Conservation (phyloP, 1,140 invertebrate genomes). For the Kradibia gibbosae region DNA sequence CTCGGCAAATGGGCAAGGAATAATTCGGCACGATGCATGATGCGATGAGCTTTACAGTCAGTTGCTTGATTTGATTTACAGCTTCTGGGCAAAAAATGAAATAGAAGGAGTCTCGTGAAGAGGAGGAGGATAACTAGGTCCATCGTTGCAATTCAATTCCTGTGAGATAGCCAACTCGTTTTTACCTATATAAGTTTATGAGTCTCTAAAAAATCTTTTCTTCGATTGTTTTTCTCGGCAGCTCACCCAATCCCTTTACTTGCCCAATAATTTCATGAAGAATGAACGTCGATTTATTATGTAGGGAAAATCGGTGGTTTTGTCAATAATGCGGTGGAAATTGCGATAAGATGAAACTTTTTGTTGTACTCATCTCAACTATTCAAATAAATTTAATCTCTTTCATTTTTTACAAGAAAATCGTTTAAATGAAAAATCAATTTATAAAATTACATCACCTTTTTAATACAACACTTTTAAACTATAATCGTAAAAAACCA, state of each 20-base stretch:
- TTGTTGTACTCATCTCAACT: not conserved
- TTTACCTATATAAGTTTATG: not conserved
- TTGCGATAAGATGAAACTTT: not conserved
- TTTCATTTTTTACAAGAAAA: not conserved
- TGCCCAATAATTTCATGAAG: not conserved
- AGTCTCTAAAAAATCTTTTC: not conserved
- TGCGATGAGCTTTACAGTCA: slow-evolving; percentile 17
- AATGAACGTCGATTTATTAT: slow-evolving; percentile 11
- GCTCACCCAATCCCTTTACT: not conserved
- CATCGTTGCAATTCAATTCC: slow-evolving; percentile 8
- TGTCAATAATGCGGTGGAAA: slow-evolving; percentile 30
- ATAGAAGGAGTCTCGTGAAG: not conserved
- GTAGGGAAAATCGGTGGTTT: not conserved
- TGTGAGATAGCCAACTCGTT: not conserved
- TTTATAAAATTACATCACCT: too few relatives aligned
- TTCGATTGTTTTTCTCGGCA: not conserved
- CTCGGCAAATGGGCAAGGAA: not conserved
- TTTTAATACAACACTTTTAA: too few relatives aligned
- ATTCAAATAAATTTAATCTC: slow-evolving; percentile 5
- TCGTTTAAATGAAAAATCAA: not conserved
- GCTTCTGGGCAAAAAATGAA: not conserved
- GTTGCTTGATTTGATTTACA: slow-evolving; percentile 22
- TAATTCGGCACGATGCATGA: not conserved
- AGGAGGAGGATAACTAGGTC: not conserved
- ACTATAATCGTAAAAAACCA: too few relatives aligned